Evolutionary conservation across 2,888 invertebrate genomes (phyloP).

Genomic region (Gandaritis pyraliata): DNA sequence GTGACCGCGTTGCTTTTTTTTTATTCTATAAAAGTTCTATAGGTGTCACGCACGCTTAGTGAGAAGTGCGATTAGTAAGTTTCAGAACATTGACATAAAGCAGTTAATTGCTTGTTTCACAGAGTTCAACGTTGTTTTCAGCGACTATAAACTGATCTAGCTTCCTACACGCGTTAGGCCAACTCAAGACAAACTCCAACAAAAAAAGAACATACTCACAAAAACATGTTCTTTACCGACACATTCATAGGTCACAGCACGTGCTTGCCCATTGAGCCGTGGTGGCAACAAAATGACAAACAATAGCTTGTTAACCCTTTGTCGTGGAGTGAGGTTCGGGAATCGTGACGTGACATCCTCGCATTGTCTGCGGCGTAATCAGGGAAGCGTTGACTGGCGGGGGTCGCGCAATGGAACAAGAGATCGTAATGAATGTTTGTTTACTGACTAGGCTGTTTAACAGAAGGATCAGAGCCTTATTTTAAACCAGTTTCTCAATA

Average conservation of each 20-base stretch:
- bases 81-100: too few species aligned
- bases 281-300: constrained; percentile 57
- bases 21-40: too few species aligned
- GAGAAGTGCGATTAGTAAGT: too few species aligned
- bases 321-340: constrained; percentile 70
- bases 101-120: too few species aligned
- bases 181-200: neutral
- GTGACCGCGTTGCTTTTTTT: too few species aligned
- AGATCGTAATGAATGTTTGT: constrained; percentile 16
- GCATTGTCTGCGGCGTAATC: constrained; percentile 69
- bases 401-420: constrained; percentile 43
- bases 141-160: too few species aligned
- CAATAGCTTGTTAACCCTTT: constrained; percentile 79
- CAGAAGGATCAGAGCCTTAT: too few species aligned
- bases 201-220: neutral
- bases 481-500: too few species aligned
- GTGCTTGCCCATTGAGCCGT: constrained; percentile 43
- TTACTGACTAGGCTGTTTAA: neutral
- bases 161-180: neutral
- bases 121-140: too few species aligned
- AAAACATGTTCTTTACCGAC: constrained; percentile 4
- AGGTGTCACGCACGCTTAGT: too few species aligned
- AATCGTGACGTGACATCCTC: constrained; percentile 65
- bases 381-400: constrained; percentile 67
- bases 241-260: constrained; percentile 29